These are phyloP conservation scores for Coelogynopora nodosa DNA, from an alignment of 2,888 invertebrate species.

Conservation along the genomic window DNA sequence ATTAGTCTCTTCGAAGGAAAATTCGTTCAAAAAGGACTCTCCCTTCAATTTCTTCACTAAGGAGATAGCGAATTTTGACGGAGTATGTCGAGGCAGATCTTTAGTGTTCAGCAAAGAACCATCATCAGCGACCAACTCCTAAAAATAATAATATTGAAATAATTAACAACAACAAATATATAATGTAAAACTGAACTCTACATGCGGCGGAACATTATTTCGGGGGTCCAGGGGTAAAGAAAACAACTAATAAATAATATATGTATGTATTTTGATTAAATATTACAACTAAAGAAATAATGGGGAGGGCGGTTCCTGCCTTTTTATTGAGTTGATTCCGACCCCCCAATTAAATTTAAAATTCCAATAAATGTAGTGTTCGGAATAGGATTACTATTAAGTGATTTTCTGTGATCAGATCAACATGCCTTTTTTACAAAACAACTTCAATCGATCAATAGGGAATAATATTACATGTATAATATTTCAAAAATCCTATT, in stretches of 20 bases:
- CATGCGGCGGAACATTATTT: not conserved
- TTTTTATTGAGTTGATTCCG: not conserved
- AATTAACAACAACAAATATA: not conserved
- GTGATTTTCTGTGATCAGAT: not conserved
- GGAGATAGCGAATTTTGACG: not conserved
- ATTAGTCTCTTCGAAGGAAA: not conserved
- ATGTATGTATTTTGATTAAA: not conserved
- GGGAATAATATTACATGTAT: no score
- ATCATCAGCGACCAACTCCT: not conserved
- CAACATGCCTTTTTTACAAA: not conserved
- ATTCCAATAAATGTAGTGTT: not conserved
- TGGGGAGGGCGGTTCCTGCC: not conserved
- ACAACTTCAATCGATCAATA: no score
- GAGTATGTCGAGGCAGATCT: not conserved
- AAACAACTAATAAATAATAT: not conserved
- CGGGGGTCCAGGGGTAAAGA: not conserved
- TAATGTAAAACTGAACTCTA: not conserved
- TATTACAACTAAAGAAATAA: not conserved
- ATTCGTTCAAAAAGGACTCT: not conserved
- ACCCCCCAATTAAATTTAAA: no score
- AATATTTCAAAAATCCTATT: not conserved
- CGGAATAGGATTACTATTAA: not conserved
- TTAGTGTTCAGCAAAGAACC: not conserved
- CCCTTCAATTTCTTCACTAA: not conserved
- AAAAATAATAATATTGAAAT: not conserved